Evolutionary conservation across 2,113 vertebrate species (phyloP), one percentile per base, ranked within the genome.

Genomic region (Trachemys scripta): DNA sequence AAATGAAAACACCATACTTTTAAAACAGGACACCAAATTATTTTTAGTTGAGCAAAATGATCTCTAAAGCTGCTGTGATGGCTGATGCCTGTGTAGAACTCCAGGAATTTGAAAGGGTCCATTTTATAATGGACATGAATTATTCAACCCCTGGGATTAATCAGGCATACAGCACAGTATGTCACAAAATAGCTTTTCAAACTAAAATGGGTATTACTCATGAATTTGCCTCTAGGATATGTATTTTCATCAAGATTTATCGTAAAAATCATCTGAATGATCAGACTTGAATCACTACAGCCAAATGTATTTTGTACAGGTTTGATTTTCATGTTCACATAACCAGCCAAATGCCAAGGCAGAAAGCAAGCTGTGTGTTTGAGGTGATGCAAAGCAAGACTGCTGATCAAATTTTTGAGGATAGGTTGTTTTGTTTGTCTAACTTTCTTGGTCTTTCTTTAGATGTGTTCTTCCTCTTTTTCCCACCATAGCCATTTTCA

Each of bases 111-210:
- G 50, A 79, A 89, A 93, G 85, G 20, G 24, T 90, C 78, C 56
- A 38, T 92, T 89, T 94, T 75, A 53, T 78, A 95, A 95, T 42
- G 38, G 11, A 62, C 17, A 82, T 92, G 79, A 96, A 96, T 94
- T 95, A 95, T 96, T 95, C 89, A 91, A 72, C 49, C 45, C 65
- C 45, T 93, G 38, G 72, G 38, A 88, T 93, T 95, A 95, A 62
- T 94, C 65, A 95, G 42, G 47, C 75, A 81, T 92, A 54, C 53
- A 92, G 84, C 83, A 94, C 85, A 88, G 75, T 92, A 53, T 94
- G 83, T 89, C 51, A 84, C 42, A 80, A 96, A 93, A 84, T 89
- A 10, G 65, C 51, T 96, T 95, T 89, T 84, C 1, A 4, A 87
- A 76, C 38, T 90, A 79, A 96, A 96, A 82, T 83, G 57, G 24